A percentile compares a stretch with the other conserved stretches of the same genome.
Conservation (phyloP, 2,797 vertebrate species). For the Allobates femoralis region DNA sequence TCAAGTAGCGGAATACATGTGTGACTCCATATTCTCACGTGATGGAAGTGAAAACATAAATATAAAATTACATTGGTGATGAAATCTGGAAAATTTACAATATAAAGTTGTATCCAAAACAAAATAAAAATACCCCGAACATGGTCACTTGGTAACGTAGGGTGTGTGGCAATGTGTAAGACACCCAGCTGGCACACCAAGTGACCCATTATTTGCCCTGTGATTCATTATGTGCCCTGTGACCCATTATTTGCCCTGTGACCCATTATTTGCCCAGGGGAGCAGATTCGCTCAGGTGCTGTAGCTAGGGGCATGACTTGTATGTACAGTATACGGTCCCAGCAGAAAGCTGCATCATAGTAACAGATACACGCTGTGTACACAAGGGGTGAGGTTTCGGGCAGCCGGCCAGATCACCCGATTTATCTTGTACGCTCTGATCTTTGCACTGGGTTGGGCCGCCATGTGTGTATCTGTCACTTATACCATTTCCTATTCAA, state of each 20-base stretch:
- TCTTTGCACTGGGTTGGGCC: conserved; percentile 56
- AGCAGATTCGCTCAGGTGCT: not conserved
- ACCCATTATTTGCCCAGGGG: not conserved
- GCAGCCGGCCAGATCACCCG: conserved; percentile 18
- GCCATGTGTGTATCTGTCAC: not conserved
- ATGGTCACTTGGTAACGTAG: not conserved
- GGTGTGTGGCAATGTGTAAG: conserved; percentile 10
- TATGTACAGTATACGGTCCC: not conserved
- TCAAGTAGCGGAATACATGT: too few relatives aligned
- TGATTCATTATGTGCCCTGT: too few relatives aligned
- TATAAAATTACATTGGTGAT: too few relatives aligned
- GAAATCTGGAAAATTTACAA: too few relatives aligned
- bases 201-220: too few relatives aligned
- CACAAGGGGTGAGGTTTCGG: conserved; percentile 17
- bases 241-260: not conserved
- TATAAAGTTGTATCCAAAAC: not conserved
- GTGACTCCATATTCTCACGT: too few relatives aligned
- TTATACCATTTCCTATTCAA: not conserved
- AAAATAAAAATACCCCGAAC: not conserved
- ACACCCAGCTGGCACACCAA: not conserved
- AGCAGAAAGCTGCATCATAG: not conserved
- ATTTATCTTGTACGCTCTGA: conserved; percentile 18
- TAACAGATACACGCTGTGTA: not conserved
- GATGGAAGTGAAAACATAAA: too few relatives aligned
- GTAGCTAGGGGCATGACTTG: not conserved